A percentile compares a stretch with the other conserved stretches of the same genome.
Conservation (phyloP, 2,113 vertebrate genomes). For the Muscicapa adusta region DNA sequence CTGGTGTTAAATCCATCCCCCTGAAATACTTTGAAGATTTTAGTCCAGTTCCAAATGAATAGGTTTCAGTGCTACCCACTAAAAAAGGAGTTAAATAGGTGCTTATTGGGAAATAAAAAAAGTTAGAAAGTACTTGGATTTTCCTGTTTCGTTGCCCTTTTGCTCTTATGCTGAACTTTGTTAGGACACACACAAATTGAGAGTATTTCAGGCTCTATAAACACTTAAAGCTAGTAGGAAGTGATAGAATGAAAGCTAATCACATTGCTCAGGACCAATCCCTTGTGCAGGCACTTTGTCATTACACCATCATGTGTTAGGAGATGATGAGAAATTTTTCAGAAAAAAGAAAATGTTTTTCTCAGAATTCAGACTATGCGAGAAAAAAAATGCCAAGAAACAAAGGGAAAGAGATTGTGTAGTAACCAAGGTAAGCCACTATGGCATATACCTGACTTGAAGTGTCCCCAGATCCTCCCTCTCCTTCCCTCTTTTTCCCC, state of each 20-base stretch:
- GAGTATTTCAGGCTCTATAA: not conserved
- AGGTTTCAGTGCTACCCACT: not conserved
- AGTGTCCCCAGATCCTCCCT: not conserved
- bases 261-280: not conserved
- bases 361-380: not conserved
- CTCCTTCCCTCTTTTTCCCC: not conserved
- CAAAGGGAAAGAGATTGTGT: not conserved
- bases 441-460: accelerated
- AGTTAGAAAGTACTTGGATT: not conserved
- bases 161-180: not conserved
- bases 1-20: not conserved
- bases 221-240: not conserved
- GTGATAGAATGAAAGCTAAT: not conserved
- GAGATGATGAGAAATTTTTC: not conserved
- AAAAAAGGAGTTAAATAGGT: not conserved
- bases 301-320: accelerated
- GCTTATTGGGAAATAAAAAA: not conserved
- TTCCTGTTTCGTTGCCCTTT: not conserved
- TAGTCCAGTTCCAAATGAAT: not conserved
- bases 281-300: not conserved
- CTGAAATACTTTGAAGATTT: not conserved
- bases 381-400: not conserved
- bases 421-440: not conserved
- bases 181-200: not conserved
- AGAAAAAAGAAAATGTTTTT: not conserved